phyloP scores from a whole-genome alignment of 2,797 vertebrate species.

The Acrossocheilus wenchowensis region DNA sequence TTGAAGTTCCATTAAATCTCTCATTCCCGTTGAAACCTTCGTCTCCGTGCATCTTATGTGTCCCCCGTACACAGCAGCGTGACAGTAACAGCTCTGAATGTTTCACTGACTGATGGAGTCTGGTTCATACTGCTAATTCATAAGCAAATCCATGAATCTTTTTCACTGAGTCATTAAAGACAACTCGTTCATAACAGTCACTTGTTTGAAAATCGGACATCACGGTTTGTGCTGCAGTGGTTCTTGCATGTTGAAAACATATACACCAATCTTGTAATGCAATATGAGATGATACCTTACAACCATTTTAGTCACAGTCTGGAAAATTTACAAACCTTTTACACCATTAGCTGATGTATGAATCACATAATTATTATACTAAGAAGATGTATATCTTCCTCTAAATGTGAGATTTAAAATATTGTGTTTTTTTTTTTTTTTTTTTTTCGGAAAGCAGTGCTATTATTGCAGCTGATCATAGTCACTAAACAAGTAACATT shows the following conservation, averaged over 20 bases:
- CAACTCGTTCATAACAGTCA: not conserved
- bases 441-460: not conserved
- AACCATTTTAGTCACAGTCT: not conserved
- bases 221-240: not conserved
- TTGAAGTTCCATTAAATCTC: no score
- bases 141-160: not conserved
- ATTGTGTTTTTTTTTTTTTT: no score
- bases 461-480: not conserved
- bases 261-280: not conserved
- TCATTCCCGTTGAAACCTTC: no score
- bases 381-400: not conserved
- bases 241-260: not conserved
- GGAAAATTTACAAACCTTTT: not conserved
- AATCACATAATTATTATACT: not conserved
- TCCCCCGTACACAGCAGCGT: no score
- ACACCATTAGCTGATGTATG: not conserved
- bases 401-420: not conserved
- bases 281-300: not conserved
- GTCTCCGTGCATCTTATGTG: no score
- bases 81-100: not conserved
- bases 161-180: not conserved
- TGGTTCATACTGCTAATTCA: not conserved
- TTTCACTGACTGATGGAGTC: not conserved
- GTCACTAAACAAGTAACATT: constrained; percentile 5
- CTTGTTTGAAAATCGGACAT: not conserved